phyloP scores from a whole-genome alignment of 1,140 invertebrate species.

The Aphidius ervi region DNA sequence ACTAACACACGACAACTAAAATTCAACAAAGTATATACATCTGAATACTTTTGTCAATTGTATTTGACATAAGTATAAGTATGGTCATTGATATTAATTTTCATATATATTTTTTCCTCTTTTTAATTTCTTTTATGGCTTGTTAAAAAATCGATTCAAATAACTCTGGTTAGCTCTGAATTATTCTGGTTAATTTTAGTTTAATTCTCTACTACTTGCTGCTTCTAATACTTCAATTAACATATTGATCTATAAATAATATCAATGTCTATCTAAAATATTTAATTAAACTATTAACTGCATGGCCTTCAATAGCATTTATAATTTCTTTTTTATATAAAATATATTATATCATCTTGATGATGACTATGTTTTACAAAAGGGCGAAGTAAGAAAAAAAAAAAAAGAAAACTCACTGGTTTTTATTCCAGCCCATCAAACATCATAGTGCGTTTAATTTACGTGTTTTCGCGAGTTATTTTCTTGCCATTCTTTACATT shows the following conservation, averaged over 20 bases:
- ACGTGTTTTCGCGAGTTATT: conserved; percentile 53
- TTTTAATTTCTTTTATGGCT: too few relatives aligned
- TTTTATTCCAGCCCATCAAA: conserved; percentile 49
- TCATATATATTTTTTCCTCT: too few relatives aligned
- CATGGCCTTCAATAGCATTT: too few relatives aligned
- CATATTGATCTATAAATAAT: not conserved
- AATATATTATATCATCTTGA: conserved; percentile 47
- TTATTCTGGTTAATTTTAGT: too few relatives aligned
- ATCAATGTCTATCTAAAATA: not conserved
- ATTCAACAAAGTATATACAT: not conserved
- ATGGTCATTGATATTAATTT: too few relatives aligned
- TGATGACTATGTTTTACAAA: conserved; percentile 46
- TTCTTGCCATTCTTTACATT: conserved; percentile 29
- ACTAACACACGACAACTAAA: conserved; percentile 18
- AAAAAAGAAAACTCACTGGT: conserved; percentile 35
- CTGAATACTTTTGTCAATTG: not conserved
- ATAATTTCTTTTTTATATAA: not conserved
- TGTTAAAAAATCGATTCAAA: too few relatives aligned
- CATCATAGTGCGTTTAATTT: conserved; percentile 52
- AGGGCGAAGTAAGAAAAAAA: not conserved
- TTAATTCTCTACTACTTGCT: too few relatives aligned
- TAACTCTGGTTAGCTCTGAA: too few relatives aligned
- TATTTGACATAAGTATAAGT: too few relatives aligned
- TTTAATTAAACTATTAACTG: not conserved
- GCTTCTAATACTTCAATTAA: not conserved